Conservation (phyloP, 2,888 invertebrate genomes). For the Apodemia duryi region DNA sequence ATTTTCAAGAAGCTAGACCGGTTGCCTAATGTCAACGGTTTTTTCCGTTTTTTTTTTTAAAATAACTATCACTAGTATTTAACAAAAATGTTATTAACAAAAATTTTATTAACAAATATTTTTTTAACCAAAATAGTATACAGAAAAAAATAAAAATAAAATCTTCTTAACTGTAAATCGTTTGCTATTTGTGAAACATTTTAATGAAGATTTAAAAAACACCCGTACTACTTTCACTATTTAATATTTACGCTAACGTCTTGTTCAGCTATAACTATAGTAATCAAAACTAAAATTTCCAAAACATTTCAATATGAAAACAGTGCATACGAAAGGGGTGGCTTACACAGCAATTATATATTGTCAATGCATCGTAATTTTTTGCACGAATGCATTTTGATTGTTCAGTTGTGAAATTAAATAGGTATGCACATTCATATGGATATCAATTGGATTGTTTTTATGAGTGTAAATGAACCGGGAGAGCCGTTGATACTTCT, state of each 20-base stretch:
- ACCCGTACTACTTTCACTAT: too few relatives aligned
- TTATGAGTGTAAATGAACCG: constrained; percentile 15
- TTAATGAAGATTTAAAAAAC: too few relatives aligned
- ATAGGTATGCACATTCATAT: constrained; percentile 35
- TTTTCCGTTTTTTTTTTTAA: too few relatives aligned
- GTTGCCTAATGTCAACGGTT: too few relatives aligned
- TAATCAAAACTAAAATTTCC: neutral
- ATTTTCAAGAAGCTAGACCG: too few relatives aligned
- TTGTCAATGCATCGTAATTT: constrained; percentile 43
- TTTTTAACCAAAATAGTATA: too few relatives aligned
- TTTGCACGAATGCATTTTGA: constrained; percentile 40
- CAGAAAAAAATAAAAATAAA: too few relatives aligned
- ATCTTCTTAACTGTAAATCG: too few relatives aligned
- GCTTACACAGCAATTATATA: constrained; percentile 39
- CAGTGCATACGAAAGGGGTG: constrained; percentile 36
- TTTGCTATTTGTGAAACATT: too few relatives aligned
- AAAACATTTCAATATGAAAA: constrained; percentile 4
- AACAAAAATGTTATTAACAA: too few relatives aligned
- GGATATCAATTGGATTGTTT: constrained; percentile 36
- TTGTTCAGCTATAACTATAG: neutral
- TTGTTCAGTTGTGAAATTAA: constrained; percentile 41
- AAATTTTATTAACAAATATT: too few relatives aligned
- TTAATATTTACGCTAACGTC: neutral
- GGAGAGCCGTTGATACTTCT: neutral
- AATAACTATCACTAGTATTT: too few relatives aligned